phyloP scores from a whole-genome alignment of 2,888 invertebrate genomes.

The Syrphus vitripennis region DNA sequence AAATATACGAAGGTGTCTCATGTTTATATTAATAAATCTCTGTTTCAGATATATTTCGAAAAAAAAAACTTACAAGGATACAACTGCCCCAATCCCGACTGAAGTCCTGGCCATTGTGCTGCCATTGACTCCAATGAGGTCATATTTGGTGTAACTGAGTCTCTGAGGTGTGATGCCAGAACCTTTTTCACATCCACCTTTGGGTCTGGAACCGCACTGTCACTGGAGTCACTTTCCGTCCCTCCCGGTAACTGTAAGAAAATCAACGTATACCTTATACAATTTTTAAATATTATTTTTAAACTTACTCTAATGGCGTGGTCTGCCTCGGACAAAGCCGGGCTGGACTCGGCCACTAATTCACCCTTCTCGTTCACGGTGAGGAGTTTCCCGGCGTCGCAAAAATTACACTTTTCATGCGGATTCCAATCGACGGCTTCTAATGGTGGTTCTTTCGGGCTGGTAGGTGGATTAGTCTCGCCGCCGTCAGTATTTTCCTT shows the following conservation, averaged over 20 bases:
- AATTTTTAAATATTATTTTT: background rate
- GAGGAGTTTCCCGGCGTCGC: constrained; percentile 88
- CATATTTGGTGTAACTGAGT: constrained; percentile 81
- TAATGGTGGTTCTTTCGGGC: constrained; percentile 76
- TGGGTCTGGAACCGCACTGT: constrained; percentile 81
- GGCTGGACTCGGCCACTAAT: constrained; percentile 81
- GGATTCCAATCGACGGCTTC: constrained; percentile 89
- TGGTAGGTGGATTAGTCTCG: constrained; percentile 75
- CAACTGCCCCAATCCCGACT: constrained; percentile 72
- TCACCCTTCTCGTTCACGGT: constrained; percentile 81
- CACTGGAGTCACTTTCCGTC: constrained; percentile 86
- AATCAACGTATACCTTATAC: too few relatives aligned
- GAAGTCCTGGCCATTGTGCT: constrained; percentile 82
- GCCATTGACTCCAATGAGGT: constrained; percentile 87
- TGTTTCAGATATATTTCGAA: too few relatives aligned
- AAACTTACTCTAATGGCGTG: constrained; percentile 76
- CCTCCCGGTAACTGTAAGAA: constrained; percentile 78
- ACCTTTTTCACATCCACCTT: constrained; percentile 75
- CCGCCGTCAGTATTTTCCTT: constrained; percentile 81
- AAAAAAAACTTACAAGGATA: constrained; percentile 75
- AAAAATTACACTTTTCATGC: constrained; percentile 92
- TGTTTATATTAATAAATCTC: too few relatives aligned
- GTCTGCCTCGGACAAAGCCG: constrained; percentile 78
- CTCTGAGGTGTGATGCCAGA: constrained; percentile 75
- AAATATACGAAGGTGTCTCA: too few relatives aligned